phyloP scores from a whole-genome alignment of 2,797 vertebrate species.

The Characodon lateralis region DNA sequence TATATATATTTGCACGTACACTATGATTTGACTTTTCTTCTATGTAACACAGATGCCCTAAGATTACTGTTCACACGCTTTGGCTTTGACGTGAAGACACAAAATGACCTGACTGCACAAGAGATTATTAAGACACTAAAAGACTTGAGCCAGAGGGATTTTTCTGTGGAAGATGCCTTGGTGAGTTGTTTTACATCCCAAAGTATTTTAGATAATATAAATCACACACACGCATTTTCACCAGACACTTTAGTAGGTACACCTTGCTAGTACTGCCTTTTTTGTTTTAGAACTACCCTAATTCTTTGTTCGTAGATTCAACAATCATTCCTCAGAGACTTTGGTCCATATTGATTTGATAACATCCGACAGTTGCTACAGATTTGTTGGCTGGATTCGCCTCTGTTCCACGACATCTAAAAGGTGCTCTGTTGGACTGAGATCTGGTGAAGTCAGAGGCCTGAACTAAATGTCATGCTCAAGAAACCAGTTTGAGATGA shows the following conservation, averaged over 20 bases:
- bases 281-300: neutral
- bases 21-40: slow-evolving; percentile 12
- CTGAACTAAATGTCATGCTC: too few relatives aligned
- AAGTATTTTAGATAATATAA: neutral
- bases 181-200: slow-evolving; percentile 38
- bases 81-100: slow-evolving; percentile 72
- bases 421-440: neutral
- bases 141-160: rapidly evolving
- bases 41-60: slow-evolving; percentile 73
- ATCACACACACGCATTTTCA: rapidly evolving
- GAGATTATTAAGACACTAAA: slow-evolving; percentile 50
- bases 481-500: too few relatives aligned
- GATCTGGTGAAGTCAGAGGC: too few relatives aligned
- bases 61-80: slow-evolving; percentile 44
- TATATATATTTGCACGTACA: too few relatives aligned
- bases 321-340: neutral
- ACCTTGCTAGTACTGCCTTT: neutral
- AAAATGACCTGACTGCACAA: slow-evolving; percentile 57
- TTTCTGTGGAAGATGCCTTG: slow-evolving; percentile 47
- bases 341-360: neutral
- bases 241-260: neutral
- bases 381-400: neutral
- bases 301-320: neutral
- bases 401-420: neutral
- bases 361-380: neutral